Base-by-base conservation (phyloP, 2,888 invertebrate genomes). In the Brenthis daphne region DNA sequence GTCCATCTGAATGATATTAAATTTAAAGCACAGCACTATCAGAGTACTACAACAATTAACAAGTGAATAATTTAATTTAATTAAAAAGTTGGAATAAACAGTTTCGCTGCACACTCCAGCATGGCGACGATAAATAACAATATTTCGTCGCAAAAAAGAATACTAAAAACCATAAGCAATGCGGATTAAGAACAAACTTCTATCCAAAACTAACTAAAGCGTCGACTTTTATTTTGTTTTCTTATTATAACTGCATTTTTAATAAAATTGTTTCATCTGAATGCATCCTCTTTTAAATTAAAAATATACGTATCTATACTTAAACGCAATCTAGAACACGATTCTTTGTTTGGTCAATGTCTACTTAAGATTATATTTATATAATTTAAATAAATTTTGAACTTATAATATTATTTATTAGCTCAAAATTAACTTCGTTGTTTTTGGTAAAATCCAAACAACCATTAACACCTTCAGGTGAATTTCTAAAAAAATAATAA, bases 1-100 rank as follows among this genome's bases (percentile, higher is more conserved):
- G 70, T 65, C 57, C 55, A 50, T 64, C 65, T 33, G 69, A 67
- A 61, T 33, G 37, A 50, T 70, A 67, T 58, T 63, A 70, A 70
- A 61, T 64, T 64, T 64, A 68, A 72, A 74, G 67, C 65, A 74
- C 68, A 64, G 57, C 67, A 69, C 70, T 72, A 72, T 69, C 70
- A 69, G 64, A 69, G 65, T 72, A 74, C 67, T 75, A 74, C 79
- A 79, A 82, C 85, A 86, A 85, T 87, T 85, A 85, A 82, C 82
- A 84, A 85, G 82, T 82, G 82, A 83, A 88, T 89, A 89, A 89
- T 87, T 89, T 88, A 85, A 89, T 89, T 89, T 88, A 85, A 89
- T 89, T 89, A 85, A 88, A 60, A 89, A 87, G 81, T 88, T 83
- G 77, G 80, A 84, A 81, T 82, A 79, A 79, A 81, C 85, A 77